Conservation (phyloP, 2,797 vertebrate species). For the Lateolabrax maculatus region DNA sequence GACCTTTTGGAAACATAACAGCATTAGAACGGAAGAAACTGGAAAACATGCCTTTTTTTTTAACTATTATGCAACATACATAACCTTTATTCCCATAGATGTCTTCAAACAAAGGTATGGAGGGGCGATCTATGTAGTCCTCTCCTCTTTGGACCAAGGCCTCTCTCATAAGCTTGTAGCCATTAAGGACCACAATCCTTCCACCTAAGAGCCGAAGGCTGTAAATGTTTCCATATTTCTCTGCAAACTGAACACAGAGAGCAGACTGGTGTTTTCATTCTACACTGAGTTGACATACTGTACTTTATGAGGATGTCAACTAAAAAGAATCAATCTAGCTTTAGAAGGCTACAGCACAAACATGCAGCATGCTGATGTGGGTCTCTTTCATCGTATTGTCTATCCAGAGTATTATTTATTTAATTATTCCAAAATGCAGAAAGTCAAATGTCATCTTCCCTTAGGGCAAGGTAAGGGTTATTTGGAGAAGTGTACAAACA, state of each 20-base stretch:
- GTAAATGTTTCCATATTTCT: conserved; percentile 77
- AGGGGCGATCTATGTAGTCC: conserved; percentile 63
- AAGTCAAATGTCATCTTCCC: too few relatives aligned
- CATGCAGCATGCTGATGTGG: too few relatives aligned
- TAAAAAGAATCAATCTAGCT: too few relatives aligned
- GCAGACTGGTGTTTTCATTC: neutral
- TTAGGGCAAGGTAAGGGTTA: too few relatives aligned
- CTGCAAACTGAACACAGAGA: conserved; percentile 70
- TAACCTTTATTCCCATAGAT: conserved; percentile 47
- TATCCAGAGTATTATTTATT: too few relatives aligned
- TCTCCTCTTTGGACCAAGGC: conserved; percentile 71
- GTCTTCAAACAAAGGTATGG: conserved; percentile 49
- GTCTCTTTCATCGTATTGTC: too few relatives aligned
- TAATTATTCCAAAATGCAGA: too few relatives aligned
- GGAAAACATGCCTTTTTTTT: too few relatives aligned
- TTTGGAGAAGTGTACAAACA: too few relatives aligned
- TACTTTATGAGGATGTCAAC: neutral
- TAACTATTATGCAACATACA: too few relatives aligned
- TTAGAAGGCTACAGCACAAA: too few relatives aligned
- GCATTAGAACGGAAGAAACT: neutral
- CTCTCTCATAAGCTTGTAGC: conserved; percentile 72
- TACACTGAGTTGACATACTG: neutral
- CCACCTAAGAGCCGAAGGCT: conserved; percentile 72
- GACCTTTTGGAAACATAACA: conserved; percentile 60
- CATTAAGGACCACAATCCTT: conserved; percentile 69